These are phyloP conservation scores for Drosophila kepulauana DNA, from an alignment of 1,140 invertebrate species.

Conservation along the genomic window DNA sequence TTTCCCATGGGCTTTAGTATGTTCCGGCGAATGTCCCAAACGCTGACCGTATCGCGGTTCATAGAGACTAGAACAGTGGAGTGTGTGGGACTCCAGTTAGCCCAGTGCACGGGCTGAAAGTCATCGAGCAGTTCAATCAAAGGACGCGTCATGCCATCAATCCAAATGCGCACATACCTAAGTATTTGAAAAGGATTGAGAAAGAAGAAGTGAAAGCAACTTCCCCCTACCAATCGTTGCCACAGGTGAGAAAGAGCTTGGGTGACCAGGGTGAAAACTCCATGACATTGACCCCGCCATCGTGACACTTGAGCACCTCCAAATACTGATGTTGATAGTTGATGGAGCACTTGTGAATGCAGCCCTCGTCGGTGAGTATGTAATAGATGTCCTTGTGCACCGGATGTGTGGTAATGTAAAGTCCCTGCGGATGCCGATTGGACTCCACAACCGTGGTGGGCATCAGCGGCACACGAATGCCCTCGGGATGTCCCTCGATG, in stretches of 20 bases:
- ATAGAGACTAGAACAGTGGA: slow-evolving; percentile 92
- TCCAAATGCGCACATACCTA: slow-evolving; percentile 90
- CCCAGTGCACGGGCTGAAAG: slow-evolving; percentile 88
- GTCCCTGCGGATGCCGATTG: slow-evolving; percentile 86
- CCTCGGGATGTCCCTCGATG: slow-evolving; percentile 88
- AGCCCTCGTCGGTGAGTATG: slow-evolving; percentile 93
- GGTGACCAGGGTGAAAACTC: slow-evolving; percentile 92
- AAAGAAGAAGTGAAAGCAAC: too few species aligned
- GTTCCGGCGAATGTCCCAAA: slow-evolving; percentile 91
- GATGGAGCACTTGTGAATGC: slow-evolving; percentile 91
- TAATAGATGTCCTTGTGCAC: slow-evolving; percentile 89
- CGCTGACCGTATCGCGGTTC: slow-evolving; percentile 88
- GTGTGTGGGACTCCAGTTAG: slow-evolving; percentile 93
- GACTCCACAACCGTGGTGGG: slow-evolving; percentile 51
- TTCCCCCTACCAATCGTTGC: slow-evolving; percentile 90
- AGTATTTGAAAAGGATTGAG: background rate
- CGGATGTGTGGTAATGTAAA: slow-evolving; percentile 89
- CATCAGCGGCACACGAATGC: slow-evolving; percentile 67
- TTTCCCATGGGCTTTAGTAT: slow-evolving; percentile 88
- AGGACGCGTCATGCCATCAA: slow-evolving; percentile 88
- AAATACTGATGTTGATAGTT: slow-evolving; percentile 89
- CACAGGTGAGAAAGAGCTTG: slow-evolving; percentile 92
- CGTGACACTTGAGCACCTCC: slow-evolving; percentile 91
- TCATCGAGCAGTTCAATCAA: slow-evolving; percentile 87
- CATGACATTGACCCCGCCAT: slow-evolving; percentile 91